Conservation (phyloP, 2,797 vertebrate genomes). For the Melanotaenia maccullochi region DNA sequence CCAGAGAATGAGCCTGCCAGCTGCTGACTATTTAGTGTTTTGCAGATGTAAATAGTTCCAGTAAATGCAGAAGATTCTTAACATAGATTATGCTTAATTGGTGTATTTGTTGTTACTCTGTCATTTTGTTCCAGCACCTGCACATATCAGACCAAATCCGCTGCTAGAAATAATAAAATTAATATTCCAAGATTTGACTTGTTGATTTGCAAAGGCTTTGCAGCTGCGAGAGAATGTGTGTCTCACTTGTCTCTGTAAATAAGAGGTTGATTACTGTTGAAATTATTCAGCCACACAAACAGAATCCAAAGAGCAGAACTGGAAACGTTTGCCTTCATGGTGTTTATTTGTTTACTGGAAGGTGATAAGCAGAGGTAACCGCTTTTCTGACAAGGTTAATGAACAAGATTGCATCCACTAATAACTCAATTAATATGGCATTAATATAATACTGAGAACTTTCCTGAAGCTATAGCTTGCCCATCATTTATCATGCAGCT, state of each 20-base stretch:
- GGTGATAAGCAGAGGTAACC: slow-evolving; percentile 32
- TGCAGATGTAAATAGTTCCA: slow-evolving; percentile 11
- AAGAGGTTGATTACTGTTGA: slow-evolving; percentile 42
- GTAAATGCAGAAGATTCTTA: slow-evolving; percentile 24
- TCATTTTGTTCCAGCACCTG: slow-evolving; percentile 32
- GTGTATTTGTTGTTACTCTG: slow-evolving; percentile 1
- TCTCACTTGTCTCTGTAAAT: slow-evolving; percentile 37
- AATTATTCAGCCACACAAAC: slow-evolving; percentile 46
- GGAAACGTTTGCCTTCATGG: slow-evolving; percentile 25
- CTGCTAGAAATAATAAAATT: slow-evolving; percentile 9
- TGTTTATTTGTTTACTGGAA: slow-evolving; percentile 44
- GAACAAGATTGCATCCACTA: slow-evolving; percentile 17
- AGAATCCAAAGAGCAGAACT: slow-evolving; percentile 38
- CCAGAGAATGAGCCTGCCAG: slow-evolving; percentile 19
- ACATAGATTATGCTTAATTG: slow-evolving; percentile 10
- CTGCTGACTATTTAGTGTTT: slow-evolving; percentile 23
- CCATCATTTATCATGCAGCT: slow-evolving; percentile 4
- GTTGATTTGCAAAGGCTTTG: slow-evolving; percentile 19
- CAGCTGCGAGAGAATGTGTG: slow-evolving; percentile 33
- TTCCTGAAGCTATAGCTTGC: slow-evolving; percentile 10
- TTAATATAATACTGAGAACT: background rate
- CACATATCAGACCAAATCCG: background rate
- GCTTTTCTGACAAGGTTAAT: slow-evolving; percentile 9
- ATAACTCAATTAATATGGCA: slow-evolving; percentile 16
- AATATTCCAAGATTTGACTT: slow-evolving; percentile 28